phyloP scores from a whole-genome alignment of 1,140 invertebrate genomes.

The Drosophila nannoptera region DNA sequence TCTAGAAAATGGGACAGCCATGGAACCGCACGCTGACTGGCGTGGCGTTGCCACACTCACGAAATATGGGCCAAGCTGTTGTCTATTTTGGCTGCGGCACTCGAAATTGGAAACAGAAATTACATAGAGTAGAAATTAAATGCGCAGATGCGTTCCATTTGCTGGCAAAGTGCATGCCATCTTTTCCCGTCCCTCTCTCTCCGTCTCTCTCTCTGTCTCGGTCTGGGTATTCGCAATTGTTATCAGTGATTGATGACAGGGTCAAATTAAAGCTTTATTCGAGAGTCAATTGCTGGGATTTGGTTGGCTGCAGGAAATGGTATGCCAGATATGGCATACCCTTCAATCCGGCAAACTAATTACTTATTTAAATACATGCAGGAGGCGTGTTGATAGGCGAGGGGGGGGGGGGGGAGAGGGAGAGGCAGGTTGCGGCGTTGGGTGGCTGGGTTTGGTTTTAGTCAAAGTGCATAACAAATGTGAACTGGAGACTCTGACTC shows the following conservation, averaged over 20 bases:
- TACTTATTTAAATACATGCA: constrained; percentile 51
- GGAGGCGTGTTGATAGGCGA: constrained; percentile 6
- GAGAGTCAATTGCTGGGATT: constrained; percentile 35
- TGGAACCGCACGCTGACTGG: no score
- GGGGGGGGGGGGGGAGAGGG: not conserved
- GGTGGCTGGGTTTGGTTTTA: constrained; percentile 7
- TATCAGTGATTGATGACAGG: constrained; percentile 32
- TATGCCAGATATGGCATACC: constrained; percentile 11
- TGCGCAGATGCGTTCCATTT: constrained; percentile 29
- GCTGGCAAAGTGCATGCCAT: constrained; percentile 13
- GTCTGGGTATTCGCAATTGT: no score
- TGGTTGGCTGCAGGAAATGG: constrained; percentile 1
- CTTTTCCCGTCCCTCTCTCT: not conserved
- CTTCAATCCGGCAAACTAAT: constrained; percentile 43
- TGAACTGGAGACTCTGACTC: constrained; percentile 14
- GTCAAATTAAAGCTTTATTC: constrained; percentile 16
- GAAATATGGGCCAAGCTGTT: constrained; percentile 33
- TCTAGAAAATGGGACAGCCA: not conserved
- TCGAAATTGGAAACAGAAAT: constrained; percentile 32
- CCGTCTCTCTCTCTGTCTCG: not conserved
- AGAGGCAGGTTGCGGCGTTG: not conserved
- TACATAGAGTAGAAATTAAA: constrained; percentile 19
- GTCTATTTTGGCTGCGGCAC: constrained; percentile 21
- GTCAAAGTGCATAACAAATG: constrained; percentile 51
- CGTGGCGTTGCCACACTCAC: not conserved